Base-by-base conservation (phyloP, 1,140 invertebrate species). In the Eumaeus atala region DNA sequence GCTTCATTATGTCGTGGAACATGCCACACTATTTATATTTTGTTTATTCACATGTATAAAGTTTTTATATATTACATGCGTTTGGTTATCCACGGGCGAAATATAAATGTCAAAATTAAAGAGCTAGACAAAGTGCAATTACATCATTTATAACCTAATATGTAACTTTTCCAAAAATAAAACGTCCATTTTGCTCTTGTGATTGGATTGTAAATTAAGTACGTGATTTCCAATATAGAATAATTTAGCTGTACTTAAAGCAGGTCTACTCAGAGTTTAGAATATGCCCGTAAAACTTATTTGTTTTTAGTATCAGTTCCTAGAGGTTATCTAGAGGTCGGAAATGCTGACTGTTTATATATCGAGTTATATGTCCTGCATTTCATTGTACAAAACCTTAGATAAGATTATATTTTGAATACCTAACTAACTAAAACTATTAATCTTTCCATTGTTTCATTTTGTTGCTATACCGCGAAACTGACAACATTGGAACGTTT, bases 61-160 rank as follows among this genome's bases (percentile, higher is more conserved):
- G 5, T 12, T 40, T 44, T 44, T 44, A 16, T 44, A 44, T 44
- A 14, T 44, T 16, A 44, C 40, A 44, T 44, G 40, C 40, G 14
- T 48, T 56, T 51, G 51, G 9, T 16, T 44, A 44, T 16, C 17
- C 17, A 14, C 14, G 40, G 40, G 40, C 58, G 63, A 28, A 28
- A 64, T 61, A 61, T 60, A 58, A 66, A 62, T 67, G 66, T 60
- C 70, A 70, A 70, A 74, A 63, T 67, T 67, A 73, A 64, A 70
- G 76, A 81, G 70, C 75, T 77, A 83, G 63, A 70, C 72, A 64
- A 84, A 84, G 80, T 84, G 80, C 80, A 81, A 84, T 84, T 84
- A 84, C 70, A 71, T 75, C 66, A 64, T 66, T 67, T 67, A 72
- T 66, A 44, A 53, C 42, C 38, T 70, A 72, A 74, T 71, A 73